Evolutionary conservation across 1,140 invertebrate genomes (phyloP), one percentile per base, ranked within the genome.

Genomic region (Andrena cerasifolii): DNA sequence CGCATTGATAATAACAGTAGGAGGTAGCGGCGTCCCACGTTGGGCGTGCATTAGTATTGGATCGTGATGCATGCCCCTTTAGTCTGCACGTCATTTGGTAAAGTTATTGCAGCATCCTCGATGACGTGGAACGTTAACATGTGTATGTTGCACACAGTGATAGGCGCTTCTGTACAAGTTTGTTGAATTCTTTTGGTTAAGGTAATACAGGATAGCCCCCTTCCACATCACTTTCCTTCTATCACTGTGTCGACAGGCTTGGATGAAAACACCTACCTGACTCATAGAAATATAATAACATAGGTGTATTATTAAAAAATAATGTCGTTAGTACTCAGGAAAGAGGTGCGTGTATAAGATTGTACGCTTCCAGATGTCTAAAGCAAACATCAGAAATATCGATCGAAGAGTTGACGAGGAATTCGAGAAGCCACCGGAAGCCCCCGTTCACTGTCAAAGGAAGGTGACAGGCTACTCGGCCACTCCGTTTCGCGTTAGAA

Each of bases 1-100:
- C 85, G 87, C 88, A 87, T 92, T 90, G 90, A 92, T 90, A 89
- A 92, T 92, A 92, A 89, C 89, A 86, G 90, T 88, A 87, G 83
- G 84, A 82, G 82, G 79, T 86, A 76, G 82, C 54, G 49, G 74
- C 70, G 65, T 78, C 66, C 78, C 67, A 79, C 67, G 47, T 51
- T 65, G 76, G 70, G 68, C 78, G 82, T 81, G 85, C 84, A 89
- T 88, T 88, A 91, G 85, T 89, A 80, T 86, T 51, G 88, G 84
- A 90, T 89, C 67, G 80, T 89, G 90, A 91, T 88, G 85, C 85
- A 89, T 88, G 80, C 74, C 75, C 80, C 82, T 76, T 79, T 78
- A 76, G 78, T 86, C 78, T 78, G 76, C 83, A 84, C 84, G 83
- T 89, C 80, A 85, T 88, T 86, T 79, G 62, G 74, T 82, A 86